These are phyloP conservation scores for Sarcophaga caerulescens DNA, from an alignment of 2,888 invertebrate species.

Conservation along the genomic window DNA sequence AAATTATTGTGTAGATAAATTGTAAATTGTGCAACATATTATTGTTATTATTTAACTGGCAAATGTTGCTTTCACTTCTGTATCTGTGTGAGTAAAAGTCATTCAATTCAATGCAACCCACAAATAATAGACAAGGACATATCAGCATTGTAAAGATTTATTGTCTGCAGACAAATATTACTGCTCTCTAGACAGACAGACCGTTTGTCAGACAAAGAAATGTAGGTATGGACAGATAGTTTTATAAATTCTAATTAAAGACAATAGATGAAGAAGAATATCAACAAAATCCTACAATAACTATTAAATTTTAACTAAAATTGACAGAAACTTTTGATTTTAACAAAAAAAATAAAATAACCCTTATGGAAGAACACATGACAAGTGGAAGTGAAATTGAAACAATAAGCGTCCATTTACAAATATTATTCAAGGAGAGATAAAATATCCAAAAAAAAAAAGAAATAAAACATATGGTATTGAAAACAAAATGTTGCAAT, in stretches of 20 bases:
- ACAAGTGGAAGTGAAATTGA: neutral
- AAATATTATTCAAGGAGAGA: neutral
- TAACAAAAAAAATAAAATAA: neutral
- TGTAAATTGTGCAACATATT: slow-evolving; percentile 24
- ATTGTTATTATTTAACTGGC: slow-evolving; percentile 44
- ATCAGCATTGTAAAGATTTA: neutral
- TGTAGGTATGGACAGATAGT: neutral
- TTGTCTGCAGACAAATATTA: neutral
- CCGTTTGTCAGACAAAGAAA: neutral
- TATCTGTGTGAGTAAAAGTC: slow-evolving; percentile 8
- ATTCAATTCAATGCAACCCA: neutral
- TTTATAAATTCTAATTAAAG: slow-evolving; percentile 14
- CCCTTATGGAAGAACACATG: neutral
- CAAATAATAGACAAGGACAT: neutral
- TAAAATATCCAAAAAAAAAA: no score
- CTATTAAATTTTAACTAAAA: slow-evolving; percentile 37
- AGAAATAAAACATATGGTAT: no score
- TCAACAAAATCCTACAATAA: slow-evolving; percentile 57
- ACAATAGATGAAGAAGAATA: slow-evolving; percentile 32
- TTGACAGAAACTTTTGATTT: neutral
- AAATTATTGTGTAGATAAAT: neutral
- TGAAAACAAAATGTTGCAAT: no score
- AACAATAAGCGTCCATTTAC: neutral
- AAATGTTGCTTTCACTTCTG: slow-evolving; percentile 29
- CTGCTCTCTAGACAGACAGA: slow-evolving; percentile 3